Conservation (phyloP, 2,888 invertebrate species). For the Anorthoa munda region DNA sequence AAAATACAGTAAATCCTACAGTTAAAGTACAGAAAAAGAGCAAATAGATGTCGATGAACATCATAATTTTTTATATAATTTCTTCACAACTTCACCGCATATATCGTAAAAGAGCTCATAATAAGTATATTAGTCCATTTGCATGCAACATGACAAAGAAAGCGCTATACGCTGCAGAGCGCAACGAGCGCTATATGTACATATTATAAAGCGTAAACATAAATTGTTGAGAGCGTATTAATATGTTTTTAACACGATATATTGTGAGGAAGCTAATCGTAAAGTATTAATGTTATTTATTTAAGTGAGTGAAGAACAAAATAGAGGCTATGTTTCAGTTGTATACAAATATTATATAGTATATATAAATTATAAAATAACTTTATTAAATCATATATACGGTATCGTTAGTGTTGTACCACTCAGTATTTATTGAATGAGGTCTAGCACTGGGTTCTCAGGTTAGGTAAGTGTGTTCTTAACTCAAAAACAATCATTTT, state of each 20-base stretch:
- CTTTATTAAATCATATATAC: not conserved
- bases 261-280: slow-evolving; percentile 14
- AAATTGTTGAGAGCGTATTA: slow-evolving; percentile 14
- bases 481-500: not conserved
- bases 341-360: not conserved
- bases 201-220: slow-evolving; percentile 53
- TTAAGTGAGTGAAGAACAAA: not conserved
- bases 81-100: slow-evolving; percentile 1
- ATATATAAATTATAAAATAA: not conserved
- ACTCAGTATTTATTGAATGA: not conserved
- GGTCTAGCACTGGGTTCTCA: no score
- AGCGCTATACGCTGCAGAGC: slow-evolving; percentile 67
- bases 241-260: slow-evolving; percentile 45
- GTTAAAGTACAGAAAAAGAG: not conserved
- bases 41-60: not conserved
- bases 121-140: slow-evolving; percentile 68
- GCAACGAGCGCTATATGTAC: slow-evolving; percentile 38
- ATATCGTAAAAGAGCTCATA: slow-evolving; percentile 33
- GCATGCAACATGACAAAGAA: slow-evolving; percentile 82
- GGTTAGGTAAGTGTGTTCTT: not conserved
- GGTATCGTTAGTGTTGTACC: not conserved
- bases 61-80: slow-evolving; percentile 23
- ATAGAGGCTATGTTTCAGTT: not conserved
- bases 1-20: not conserved
- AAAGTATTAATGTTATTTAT: slow-evolving; percentile 7